Evolutionary conservation across 2,888 invertebrate genomes (phyloP).

Genomic region (Branchellion lobata): DNA sequence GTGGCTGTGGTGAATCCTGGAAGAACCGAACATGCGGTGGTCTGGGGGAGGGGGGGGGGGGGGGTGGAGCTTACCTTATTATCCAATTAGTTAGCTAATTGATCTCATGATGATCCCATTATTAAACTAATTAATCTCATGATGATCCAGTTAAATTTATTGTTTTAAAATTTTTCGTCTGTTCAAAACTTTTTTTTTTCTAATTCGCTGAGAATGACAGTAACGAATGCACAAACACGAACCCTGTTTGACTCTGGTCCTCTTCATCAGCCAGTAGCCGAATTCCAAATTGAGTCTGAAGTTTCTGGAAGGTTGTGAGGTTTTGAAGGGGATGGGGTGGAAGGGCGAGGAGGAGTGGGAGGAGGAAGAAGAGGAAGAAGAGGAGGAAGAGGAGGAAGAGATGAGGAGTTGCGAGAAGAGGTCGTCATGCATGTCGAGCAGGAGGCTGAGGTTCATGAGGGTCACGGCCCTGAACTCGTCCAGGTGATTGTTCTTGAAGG

Average conservation of each 20-base stretch:
- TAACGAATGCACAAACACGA: neutral
- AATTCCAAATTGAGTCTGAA: neutral
- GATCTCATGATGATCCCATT: too few species aligned
- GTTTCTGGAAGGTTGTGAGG: neutral
- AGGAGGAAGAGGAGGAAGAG: neutral
- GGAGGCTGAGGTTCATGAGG: slow-evolving; percentile 33
- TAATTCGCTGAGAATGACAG: neutral
- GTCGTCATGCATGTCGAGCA: slow-evolving; percentile 24
- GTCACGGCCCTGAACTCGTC: slow-evolving; percentile 15
- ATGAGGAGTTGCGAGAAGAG: slow-evolving; percentile 23
- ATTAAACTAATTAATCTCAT: neutral
- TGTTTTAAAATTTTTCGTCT: neutral
- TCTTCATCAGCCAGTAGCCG: neutral
- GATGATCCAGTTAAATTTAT: too few species aligned
- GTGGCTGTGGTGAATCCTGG: neutral
- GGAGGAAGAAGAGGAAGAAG: neutral
- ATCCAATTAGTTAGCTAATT: too few species aligned
- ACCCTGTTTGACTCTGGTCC: neutral
- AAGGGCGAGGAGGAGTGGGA: neutral
- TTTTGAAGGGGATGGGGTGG: neutral
- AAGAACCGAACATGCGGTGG: neutral
- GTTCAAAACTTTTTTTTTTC: neutral
- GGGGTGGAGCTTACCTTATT: too few species aligned
- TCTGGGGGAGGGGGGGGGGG: neutral
- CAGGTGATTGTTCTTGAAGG: slow-evolving; percentile 20